These are phyloP conservation scores for Calameuta idolon DNA, from an alignment of 2,888 invertebrate genomes.

Conservation along the genomic window DNA sequence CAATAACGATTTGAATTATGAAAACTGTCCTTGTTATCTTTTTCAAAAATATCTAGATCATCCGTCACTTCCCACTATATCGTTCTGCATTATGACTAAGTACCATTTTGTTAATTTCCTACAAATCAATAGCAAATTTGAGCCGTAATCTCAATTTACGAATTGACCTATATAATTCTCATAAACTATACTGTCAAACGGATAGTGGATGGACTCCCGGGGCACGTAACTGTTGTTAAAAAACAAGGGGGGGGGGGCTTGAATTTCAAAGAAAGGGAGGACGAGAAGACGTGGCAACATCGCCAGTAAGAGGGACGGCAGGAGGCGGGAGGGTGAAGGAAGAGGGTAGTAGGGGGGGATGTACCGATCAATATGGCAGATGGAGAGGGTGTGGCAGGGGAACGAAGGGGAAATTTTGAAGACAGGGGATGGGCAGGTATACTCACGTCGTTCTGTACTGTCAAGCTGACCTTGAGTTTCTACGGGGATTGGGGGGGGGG, in stretches of 20 bases:
- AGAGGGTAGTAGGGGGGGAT: conserved; percentile 37
- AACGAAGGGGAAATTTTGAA: conserved; percentile 5
- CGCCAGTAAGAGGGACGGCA: conserved; percentile 28
- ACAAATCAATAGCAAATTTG: background rate
- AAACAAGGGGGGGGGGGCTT: background rate
- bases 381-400: conserved; percentile 18
- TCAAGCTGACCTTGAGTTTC: conserved; percentile 54
- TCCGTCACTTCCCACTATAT: background rate
- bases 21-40: background rate
- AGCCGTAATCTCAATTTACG: background rate
- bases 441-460: conserved; percentile 6
- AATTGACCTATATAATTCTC: background rate
- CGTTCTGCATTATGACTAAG: background rate
- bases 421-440: conserved; percentile 5
- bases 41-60: background rate
- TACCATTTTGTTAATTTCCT: background rate
- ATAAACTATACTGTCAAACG: background rate
- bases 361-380: conserved; percentile 61
- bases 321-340: conserved; percentile 19
- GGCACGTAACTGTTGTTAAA: background rate
- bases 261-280: conserved; percentile 3
- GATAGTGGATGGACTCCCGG: background rate
- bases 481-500: background rate
- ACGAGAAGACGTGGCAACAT: conserved; percentile 53
- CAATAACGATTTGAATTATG: background rate